Conservation (phyloP, 2,797 vertebrate genomes). For the Coregonus suidteri region DNA sequence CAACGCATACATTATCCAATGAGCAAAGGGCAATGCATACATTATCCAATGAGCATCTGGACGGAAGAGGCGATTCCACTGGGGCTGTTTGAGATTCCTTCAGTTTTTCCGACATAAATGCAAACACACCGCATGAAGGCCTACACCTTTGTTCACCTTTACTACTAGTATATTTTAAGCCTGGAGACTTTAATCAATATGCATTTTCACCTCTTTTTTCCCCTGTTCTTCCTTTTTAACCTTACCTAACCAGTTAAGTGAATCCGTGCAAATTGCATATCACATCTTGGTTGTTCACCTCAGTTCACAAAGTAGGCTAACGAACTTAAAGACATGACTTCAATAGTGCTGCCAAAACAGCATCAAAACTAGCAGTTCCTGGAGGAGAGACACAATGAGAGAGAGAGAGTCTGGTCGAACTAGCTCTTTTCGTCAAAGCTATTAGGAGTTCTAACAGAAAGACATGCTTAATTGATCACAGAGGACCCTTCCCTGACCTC, state of each 20-base stretch:
- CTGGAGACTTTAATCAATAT: conserved; percentile 26
- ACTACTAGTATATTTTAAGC: conserved; percentile 30
- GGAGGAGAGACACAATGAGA: neutral
- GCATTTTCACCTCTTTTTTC: conserved; percentile 10
- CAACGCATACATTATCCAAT: conserved; percentile 71
- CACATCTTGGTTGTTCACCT: conserved; percentile 21
- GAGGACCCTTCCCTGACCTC: conserved; percentile 26
- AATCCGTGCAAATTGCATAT: conserved; percentile 30
- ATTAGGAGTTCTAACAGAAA: conserved; percentile 13
- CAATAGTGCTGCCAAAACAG: conserved; percentile 19
- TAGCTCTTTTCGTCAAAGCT: conserved; percentile 7
- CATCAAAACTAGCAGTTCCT: conserved; percentile 19
- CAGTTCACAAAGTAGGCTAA: conserved; percentile 20
- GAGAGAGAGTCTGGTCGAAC: neutral
- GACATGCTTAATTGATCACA: conserved; percentile 25
- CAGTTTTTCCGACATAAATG: conserved; percentile 19
- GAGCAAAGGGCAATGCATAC: conserved; percentile 69
- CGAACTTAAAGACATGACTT: conserved; percentile 24
- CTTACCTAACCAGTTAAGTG: neutral
- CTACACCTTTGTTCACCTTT: conserved; percentile 37
- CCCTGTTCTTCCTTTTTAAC: neutral
- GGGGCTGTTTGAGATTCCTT: conserved; percentile 8
- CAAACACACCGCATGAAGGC: conserved; percentile 23
- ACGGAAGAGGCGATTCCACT: conserved; percentile 8
- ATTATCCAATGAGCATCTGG: conserved; percentile 68